Evolutionary conservation across 2,888 invertebrate genomes (phyloP).

Genomic region (Ornithoptera priamus): DNA sequence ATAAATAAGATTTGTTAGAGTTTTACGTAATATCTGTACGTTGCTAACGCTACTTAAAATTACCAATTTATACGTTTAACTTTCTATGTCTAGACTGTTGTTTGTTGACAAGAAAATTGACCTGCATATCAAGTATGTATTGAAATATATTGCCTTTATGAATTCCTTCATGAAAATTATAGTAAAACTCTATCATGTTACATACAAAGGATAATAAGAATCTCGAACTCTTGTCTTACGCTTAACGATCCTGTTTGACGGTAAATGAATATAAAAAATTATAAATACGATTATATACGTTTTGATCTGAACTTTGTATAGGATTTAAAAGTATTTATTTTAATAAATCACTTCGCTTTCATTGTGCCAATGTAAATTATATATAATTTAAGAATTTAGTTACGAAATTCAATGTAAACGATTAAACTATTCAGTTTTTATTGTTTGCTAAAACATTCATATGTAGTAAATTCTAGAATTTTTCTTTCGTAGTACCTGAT

Average conservation of each 20-base stretch:
- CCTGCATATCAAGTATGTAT: slow-evolving; percentile 11
- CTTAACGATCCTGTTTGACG: slow-evolving; percentile 4
- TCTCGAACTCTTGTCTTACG: not conserved
- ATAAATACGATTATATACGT: slow-evolving; percentile 2
- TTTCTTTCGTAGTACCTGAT: slow-evolving; percentile 19
- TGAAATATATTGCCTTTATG: not conserved
- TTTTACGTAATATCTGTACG: not conserved
- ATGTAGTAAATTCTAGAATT: not conserved
- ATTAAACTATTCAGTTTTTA: not conserved
- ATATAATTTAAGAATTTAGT: slow-evolving; percentile 1
- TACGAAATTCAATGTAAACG: not conserved
- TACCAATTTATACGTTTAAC: not conserved
- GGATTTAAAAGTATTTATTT: slow-evolving; percentile 11
- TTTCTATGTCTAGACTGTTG: not conserved
- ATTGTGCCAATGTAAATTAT: slow-evolving; percentile 25
- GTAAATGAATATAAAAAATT: slow-evolving; percentile 2
- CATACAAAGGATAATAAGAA: not conserved
- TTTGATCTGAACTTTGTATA: slow-evolving; percentile 26
- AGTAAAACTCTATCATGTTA: not conserved
- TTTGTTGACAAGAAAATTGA: not conserved
- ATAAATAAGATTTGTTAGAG: not conserved
- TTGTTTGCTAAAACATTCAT: not conserved
- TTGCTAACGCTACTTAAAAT: not conserved
- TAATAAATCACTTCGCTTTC: slow-evolving; percentile 22
- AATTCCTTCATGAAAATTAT: not conserved